Evolutionary conservation across 2,797 vertebrate genomes (phyloP), one percentile per base, ranked within the genome.

Genomic region (Myripristis jacobus): DNA sequence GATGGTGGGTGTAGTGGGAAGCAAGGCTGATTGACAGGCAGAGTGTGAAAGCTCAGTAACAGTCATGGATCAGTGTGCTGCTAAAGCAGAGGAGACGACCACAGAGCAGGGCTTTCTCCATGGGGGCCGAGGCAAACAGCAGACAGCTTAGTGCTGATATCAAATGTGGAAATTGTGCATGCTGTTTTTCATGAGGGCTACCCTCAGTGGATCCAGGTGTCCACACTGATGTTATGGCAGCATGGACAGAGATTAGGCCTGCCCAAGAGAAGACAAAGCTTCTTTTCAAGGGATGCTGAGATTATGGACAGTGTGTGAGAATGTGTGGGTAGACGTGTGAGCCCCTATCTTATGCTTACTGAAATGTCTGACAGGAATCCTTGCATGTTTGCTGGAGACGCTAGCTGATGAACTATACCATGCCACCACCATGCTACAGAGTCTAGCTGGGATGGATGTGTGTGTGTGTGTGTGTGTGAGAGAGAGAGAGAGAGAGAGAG

Each of bases 201-300:
- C 88, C 86, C 80, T 61, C 82, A 86, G 54, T 77, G 31, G 70
- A 38, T 66, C 65, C 89, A 90, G 88, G 83, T 92, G 88, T 78
- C 70, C 75, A 29, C 70, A 43, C 69, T n/a, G 31, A 73, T 70
- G 44, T 41, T 44, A 56, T 60, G 52, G 44, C 10, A 13, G 54
- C 19, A 31, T 10, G 13, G 19, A 13, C 12, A 31, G 29, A 61
- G 36, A 66, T 60, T 38, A 61, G 1, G 46, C 56, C 25, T 22
- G 25, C 44, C 15, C 3, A 24, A 48, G 25, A 52, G 61, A 46
- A 44, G 16, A 44, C 25, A 16, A 50, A 36, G 27, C 10, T 24
- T 19, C 29, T 52, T 21, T 73, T 67, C 12, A 46, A 22, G 19
- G 15, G n/a, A 25, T 15, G 12, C 34, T 41, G 46, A 50, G n/a